phyloP scores from a whole-genome alignment of 2,888 invertebrate species.

The Phengaris alcon region DNA sequence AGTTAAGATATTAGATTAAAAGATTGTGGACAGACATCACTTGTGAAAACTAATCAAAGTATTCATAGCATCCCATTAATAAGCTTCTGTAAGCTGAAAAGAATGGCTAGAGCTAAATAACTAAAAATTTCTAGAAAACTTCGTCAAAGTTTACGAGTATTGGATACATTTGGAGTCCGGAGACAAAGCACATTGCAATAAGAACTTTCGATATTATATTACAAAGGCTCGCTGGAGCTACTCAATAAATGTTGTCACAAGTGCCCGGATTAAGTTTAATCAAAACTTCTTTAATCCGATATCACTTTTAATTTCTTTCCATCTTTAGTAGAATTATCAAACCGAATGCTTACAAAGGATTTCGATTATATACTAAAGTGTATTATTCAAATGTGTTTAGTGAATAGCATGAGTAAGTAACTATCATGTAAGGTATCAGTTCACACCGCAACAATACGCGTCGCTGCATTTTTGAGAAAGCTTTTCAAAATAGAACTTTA shows the following conservation, averaged over 20 bases:
- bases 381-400: no score
- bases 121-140: constrained; percentile 13
- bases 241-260: constrained; percentile 2
- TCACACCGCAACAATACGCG: no score
- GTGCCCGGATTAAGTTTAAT: constrained; percentile 36
- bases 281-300: constrained; percentile 39
- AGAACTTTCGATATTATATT: constrained; percentile 22
- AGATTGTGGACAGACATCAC: background rate
- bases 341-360: no score
- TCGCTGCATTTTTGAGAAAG: no score
- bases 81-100: constrained; percentile 4
- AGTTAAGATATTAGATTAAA: background rate
- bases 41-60: background rate
- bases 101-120: background rate
- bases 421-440: no score
- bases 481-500: no score
- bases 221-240: background rate
- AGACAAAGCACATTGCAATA: constrained; percentile 22
- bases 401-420: no score
- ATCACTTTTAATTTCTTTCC: constrained; percentile 36
- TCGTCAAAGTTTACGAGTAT: constrained; percentile 13
- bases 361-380: no score
- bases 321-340: background rate
- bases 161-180: constrained; percentile 9
- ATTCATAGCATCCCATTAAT: constrained; percentile 11